Evolutionary conservation across 2,888 invertebrate species (phyloP).

Genomic region (Leptarthrus brevirostris): DNA sequence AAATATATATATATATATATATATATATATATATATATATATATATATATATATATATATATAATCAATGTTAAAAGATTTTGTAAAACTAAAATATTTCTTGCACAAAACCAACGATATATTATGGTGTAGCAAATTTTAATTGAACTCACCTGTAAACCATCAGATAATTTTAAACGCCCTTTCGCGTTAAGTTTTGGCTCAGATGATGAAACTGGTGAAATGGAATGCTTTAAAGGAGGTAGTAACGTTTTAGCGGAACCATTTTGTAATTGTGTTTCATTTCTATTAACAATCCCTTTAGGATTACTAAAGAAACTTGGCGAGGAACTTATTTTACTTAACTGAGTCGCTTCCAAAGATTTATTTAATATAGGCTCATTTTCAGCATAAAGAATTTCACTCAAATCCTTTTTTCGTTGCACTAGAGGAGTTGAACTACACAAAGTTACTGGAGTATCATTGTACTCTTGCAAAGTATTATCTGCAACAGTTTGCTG

Average conservation of each 20-base stretch:
- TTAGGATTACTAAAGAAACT: slow-evolving; percentile 55
- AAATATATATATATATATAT: too few relatives aligned
- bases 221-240: slow-evolving; percentile 54
- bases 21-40: too few relatives aligned
- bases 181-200: slow-evolving; percentile 51
- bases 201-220: slow-evolving; percentile 48
- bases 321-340: slow-evolving; percentile 63
- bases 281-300: slow-evolving; percentile 24
- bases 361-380: slow-evolving; percentile 25
- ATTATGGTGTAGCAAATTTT: too few relatives aligned
- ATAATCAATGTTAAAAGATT: too few relatives aligned
- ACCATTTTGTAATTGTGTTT: slow-evolving; percentile 52
- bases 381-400: slow-evolving; percentile 49
- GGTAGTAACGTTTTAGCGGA: slow-evolving; percentile 54
- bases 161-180: slow-evolving; percentile 49
- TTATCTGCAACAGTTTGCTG: slow-evolving; percentile 11
- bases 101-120: too few relatives aligned
- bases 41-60: too few relatives aligned
- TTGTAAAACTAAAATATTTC: too few relatives aligned
- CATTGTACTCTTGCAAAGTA: background rate
- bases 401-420: slow-evolving; percentile 42
- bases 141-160: slow-evolving; percentile 53
- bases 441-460: slow-evolving; percentile 55
- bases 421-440: slow-evolving; percentile 58
- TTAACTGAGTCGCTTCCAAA: slow-evolving; percentile 53